Conservation (phyloP, 2,113 vertebrate species). For the Phycodurus eques region DNA sequence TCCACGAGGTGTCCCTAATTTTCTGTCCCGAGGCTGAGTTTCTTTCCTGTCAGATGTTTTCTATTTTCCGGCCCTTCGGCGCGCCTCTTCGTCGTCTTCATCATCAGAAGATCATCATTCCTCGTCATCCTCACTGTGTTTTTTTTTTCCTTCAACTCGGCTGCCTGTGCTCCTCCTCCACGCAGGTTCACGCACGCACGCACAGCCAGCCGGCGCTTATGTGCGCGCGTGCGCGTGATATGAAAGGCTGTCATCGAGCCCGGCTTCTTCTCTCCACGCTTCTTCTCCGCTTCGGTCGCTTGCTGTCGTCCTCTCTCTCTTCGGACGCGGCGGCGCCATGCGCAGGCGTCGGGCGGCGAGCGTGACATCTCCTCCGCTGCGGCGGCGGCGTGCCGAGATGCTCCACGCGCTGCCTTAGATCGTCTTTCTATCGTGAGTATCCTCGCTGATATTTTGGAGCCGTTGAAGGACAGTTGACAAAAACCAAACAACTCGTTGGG, state of each 20-base stretch:
- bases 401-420: conserved; percentile 1
- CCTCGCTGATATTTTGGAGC: background rate
- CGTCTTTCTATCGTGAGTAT: conserved; percentile 18
- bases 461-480: too few relatives aligned
- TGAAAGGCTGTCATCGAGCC: conserved; percentile 3
- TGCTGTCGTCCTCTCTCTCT: too few relatives aligned
- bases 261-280: background rate
- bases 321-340: conserved; percentile 12
- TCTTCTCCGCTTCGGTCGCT: too few relatives aligned
- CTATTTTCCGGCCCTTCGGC: background rate
- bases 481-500: too few relatives aligned
- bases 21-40: background rate
- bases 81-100: background rate
- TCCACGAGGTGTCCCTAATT: background rate
- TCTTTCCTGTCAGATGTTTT: background rate
- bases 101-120: background rate
- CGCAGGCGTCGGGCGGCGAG: conserved; percentile 3
- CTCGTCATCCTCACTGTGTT: background rate
- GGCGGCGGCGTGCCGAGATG: conserved; percentile 18
- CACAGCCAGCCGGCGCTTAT: background rate
- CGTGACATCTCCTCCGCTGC: conserved; percentile 4
- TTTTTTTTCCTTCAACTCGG: background rate
- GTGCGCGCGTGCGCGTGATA: conserved; percentile 12
- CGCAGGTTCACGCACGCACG: conserved; percentile 7
- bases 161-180: conserved; percentile 36